Evolutionary conservation across 1,140 invertebrate genomes (phyloP).

Genomic region (Meloidogyne floridensis): DNA sequence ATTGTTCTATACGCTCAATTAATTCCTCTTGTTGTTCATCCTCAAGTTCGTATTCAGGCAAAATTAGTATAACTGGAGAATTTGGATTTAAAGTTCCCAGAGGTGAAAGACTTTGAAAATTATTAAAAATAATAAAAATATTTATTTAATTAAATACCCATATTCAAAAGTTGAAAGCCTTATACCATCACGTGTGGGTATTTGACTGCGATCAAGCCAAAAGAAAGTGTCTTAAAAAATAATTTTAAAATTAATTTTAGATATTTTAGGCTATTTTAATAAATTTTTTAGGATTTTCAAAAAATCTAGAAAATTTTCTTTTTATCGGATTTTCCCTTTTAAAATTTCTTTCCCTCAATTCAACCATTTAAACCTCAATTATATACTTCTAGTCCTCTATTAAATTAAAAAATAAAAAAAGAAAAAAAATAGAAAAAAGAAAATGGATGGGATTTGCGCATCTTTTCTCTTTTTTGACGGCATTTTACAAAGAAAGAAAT

Average conservation of each 20-base stretch:
- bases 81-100: slow-evolving; percentile 48
- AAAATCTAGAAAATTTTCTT: not conserved
- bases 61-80: slow-evolving; percentile 52
- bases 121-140: not conserved
- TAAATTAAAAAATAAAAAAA: not conserved
- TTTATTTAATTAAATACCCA: slow-evolving; percentile 38
- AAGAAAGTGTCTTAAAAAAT: slow-evolving; percentile 61
- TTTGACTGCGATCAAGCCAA: slow-evolving; percentile 58
- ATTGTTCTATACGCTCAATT: slow-evolving; percentile 6
- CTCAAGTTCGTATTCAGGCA: slow-evolving; percentile 42
- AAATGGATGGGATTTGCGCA: not conserved
- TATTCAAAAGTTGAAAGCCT: slow-evolving; percentile 64
- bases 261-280: not conserved
- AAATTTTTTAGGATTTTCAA: not conserved
- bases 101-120: slow-evolving; percentile 55
- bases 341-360: not conserved
- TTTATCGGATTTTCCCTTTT: not conserved
- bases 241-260: slow-evolving; percentile 34
- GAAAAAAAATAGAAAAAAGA: not conserved
- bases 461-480: not conserved
- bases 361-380: not conserved
- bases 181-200: slow-evolving; percentile 58
- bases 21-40: slow-evolving; percentile 34
- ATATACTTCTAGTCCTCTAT: not conserved
- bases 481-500: not conserved